Conservation (phyloP, 2,888 invertebrate species). For the Plagiodera versicolora region DNA sequence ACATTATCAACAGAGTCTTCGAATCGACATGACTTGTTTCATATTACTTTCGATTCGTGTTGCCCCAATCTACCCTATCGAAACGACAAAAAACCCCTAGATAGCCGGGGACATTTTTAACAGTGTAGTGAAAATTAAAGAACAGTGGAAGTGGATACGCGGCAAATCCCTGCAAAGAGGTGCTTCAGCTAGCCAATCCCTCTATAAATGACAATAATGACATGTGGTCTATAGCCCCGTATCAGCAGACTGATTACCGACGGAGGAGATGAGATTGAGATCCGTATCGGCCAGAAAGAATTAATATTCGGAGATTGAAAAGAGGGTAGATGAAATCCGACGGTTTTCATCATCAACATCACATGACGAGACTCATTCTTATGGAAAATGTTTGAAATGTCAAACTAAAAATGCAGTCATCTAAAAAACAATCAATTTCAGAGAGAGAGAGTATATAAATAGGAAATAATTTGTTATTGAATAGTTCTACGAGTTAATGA, state of each 20-base stretch:
- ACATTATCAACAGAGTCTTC: no score
- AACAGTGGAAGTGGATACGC: conserved; percentile 31
- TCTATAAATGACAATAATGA: conserved; percentile 33
- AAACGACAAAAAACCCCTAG: background rate
- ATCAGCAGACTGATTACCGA: conserved; percentile 29
- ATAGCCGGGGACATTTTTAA: conserved; percentile 33
- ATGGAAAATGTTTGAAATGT: no score
- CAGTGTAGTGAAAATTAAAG: conserved; percentile 49
- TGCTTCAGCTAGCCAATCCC: conserved; percentile 49
- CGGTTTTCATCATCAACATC: background rate
- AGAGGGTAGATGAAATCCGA: background rate
- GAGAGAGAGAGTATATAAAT: no score
- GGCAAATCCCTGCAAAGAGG: conserved; percentile 47
- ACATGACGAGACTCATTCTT: background rate
- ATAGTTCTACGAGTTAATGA: no score
- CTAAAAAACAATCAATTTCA: no score
- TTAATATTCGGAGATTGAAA: conserved; percentile 1
- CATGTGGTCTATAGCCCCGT: conserved; percentile 43
- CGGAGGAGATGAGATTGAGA: conserved; percentile 18
- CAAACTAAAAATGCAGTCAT: no score
- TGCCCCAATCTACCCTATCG: conserved; percentile 4
- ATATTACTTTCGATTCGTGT: no score
- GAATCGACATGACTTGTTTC: no score
- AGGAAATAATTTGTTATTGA: no score
- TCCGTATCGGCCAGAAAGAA: conserved; percentile 17